Conservation (phyloP, 2,888 invertebrate species). For the Anarsia innoxiella region DNA sequence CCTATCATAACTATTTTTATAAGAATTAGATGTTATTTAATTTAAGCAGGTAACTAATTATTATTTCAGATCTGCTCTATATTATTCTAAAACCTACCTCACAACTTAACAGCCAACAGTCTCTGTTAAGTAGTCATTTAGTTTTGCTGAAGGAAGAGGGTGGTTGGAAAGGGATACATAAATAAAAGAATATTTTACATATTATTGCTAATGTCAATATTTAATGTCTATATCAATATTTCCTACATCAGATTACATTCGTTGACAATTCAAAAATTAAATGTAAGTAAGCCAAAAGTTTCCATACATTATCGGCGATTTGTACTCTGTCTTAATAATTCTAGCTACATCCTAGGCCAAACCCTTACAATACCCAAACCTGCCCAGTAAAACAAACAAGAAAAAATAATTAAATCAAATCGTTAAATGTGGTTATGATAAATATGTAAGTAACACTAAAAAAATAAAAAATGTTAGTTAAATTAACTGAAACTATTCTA, state of each 20-base stretch:
- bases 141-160: background rate
- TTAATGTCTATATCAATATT: constrained; percentile 73
- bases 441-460: constrained; percentile 52
- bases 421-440: constrained; percentile 41
- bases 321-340: constrained; percentile 73
- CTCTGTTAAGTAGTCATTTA: background rate
- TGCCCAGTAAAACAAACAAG: constrained; percentile 66
- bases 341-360: constrained; percentile 75
- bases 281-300: constrained; percentile 70
- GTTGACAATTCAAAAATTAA: constrained; percentile 74
- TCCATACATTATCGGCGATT: constrained; percentile 68
- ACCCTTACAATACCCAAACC: constrained; percentile 75
- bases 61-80: too few relatives aligned
- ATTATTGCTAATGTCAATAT: constrained; percentile 77
- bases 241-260: constrained; percentile 76
- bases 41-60: too few relatives aligned
- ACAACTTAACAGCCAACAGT: too few relatives aligned
- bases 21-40: too few relatives aligned
- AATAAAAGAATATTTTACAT: constrained; percentile 57
- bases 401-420: constrained; percentile 46
- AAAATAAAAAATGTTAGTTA: constrained; percentile 53
- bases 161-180: constrained; percentile 15
- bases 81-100: too few relatives aligned
- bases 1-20: too few relatives aligned
- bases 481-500: constrained; percentile 63